These are phyloP conservation scores for Microplitis mediator DNA, from an alignment of 1,140 invertebrate genomes.

Conservation along the genomic window DNA sequence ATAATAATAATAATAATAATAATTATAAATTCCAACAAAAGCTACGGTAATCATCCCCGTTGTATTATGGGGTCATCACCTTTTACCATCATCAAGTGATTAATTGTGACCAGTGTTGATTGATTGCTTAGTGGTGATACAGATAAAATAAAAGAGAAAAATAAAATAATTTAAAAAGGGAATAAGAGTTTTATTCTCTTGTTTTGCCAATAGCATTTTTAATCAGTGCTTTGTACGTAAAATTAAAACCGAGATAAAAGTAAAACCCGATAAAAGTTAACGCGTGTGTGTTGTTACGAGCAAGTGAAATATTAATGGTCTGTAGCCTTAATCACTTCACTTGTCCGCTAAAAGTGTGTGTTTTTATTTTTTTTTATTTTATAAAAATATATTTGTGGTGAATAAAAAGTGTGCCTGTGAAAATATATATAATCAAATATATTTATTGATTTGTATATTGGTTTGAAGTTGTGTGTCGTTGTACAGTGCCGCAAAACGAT, in stretches of 20 bases:
- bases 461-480: conserved; percentile 61
- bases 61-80: conserved; percentile 37
- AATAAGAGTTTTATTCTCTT: background rate
- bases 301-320: too few species aligned
- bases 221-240: background rate
- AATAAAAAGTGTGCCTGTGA: background rate
- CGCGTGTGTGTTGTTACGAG: background rate
- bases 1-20: too few species aligned
- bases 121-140: conserved; percentile 19
- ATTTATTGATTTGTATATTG: conserved; percentile 21
- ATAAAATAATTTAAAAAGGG: background rate
- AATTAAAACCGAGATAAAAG: background rate
- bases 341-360: too few species aligned
- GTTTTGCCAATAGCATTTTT: background rate
- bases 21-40: too few species aligned
- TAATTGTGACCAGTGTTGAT: conserved; percentile 37
- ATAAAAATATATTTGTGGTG: background rate
- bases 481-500: conserved; percentile 64
- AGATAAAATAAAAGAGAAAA: conserved; percentile 13
- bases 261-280: background rate
- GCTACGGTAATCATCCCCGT: conserved; percentile 26
- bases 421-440: background rate
- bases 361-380: background rate
- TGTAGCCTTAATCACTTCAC: too few species aligned
- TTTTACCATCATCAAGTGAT: conserved; percentile 37